Percentiles rank a stretch among this genome's conserved stretches.
Evolutionary conservation across 2,797 vertebrate species (phyloP).

Genomic region (Hoplostethus mediterraneus): DNA sequence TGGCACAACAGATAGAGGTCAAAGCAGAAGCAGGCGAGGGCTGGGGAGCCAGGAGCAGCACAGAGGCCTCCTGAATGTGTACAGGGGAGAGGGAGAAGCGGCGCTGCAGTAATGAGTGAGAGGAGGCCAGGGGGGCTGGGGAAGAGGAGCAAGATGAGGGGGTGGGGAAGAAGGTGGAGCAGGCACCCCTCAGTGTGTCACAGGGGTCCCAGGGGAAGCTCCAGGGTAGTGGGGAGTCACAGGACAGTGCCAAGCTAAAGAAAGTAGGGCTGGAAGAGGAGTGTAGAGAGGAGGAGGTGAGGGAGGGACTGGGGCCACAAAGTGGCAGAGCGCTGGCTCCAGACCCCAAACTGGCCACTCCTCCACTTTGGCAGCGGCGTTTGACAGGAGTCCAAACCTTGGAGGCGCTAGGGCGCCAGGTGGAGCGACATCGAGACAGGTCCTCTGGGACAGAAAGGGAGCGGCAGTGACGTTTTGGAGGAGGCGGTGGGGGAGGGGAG

Average conservation of each 20-base stretch:
- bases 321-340: conserved; percentile 82
- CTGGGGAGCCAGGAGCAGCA: conserved; percentile 78
- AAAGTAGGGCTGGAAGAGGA: conserved; percentile 91
- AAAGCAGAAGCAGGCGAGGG: conserved; percentile 79
- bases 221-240: conserved; percentile 88
- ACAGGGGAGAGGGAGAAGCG: conserved; percentile 92
- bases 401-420: conserved; percentile 92
- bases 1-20: conserved; percentile 67
- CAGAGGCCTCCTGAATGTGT: conserved; percentile 86
- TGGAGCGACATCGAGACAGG: conserved; percentile 90
- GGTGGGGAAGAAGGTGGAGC: conserved; percentile 79
- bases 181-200: conserved; percentile 77
- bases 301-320: conserved; percentile 88
- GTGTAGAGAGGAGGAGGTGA: conserved; percentile 87
- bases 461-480: conserved; percentile 92
- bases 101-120: conserved; percentile 84
- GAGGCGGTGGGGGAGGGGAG: conserved; percentile 84
- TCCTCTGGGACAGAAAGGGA: conserved; percentile 94
- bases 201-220: conserved; percentile 84
- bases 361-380: conserved; percentile 78
- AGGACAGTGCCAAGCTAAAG: conserved; percentile 90
- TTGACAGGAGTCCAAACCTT: conserved; percentile 94
- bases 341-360: conserved; percentile 75
- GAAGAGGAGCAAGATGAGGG: conserved; percentile 86
- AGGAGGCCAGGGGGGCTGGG: conserved; percentile 68